Evolutionary conservation across 2,888 invertebrate species (phyloP).

Genomic region (Halictus quadricinctus): DNA sequence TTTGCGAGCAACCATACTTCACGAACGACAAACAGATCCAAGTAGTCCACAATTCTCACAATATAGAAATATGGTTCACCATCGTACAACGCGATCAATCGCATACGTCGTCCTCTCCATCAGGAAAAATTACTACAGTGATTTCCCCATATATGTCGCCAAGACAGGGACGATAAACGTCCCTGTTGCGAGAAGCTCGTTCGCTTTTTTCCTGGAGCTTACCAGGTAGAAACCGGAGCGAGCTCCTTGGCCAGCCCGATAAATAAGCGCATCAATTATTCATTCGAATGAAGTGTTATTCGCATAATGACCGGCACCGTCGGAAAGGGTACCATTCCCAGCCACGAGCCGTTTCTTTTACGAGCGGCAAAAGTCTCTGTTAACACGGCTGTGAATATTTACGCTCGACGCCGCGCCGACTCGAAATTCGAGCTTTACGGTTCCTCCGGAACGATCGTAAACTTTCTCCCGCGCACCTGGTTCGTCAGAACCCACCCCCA

Average conservation of each 20-base stretch:
- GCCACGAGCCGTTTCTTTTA: constrained; percentile 3
- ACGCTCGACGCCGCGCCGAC: neutral
- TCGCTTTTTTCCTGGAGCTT: neutral
- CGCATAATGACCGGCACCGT: neutral
- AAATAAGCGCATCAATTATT: neutral
- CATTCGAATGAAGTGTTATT: neutral
- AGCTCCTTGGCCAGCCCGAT: neutral
- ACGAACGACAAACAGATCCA: neutral
- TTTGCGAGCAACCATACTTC: too few relatives aligned
- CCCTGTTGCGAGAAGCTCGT: too few relatives aligned
- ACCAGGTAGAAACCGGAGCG: neutral
- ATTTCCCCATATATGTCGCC: too few relatives aligned
- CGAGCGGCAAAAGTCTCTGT: constrained; percentile 9
- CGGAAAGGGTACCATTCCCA: neutral
- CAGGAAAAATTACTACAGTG: too few relatives aligned
- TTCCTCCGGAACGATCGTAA: constrained; percentile 39
- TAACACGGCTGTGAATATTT: constrained; percentile 23
- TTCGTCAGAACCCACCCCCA: neutral
- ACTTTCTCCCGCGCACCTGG: neutral
- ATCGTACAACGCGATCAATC: neutral
- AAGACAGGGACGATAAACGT: too few relatives aligned
- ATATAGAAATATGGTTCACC: neutral
- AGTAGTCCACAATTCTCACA: neutral
- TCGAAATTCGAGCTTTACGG: constrained; percentile 28
- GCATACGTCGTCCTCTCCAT: neutral